These are phyloP conservation scores for Microcebus lehilahytsara DNA, from an alignment of 2,113 vertebrate genomes.

Conservation along the genomic window DNA sequence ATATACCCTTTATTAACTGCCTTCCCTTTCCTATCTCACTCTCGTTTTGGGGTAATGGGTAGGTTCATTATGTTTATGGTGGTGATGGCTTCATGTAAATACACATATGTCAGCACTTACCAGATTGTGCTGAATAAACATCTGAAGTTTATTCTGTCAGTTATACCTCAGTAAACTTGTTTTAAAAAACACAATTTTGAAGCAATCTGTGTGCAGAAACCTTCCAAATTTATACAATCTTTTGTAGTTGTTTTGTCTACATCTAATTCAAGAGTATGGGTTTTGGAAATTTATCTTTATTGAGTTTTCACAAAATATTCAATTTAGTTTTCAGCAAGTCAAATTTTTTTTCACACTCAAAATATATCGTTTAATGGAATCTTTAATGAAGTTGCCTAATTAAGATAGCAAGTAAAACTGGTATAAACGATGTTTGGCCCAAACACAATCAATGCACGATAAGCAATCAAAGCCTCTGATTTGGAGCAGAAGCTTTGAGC, in stretches of 20 bases:
- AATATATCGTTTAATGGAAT: background rate
- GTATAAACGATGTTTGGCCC: background rate
- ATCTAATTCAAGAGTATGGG: background rate
- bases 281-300: background rate
- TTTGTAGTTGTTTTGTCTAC: background rate
- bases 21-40: background rate
- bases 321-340: background rate
- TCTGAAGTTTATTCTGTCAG: background rate
- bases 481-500: background rate
- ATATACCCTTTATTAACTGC: background rate
- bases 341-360: background rate
- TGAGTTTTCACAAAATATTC: background rate
- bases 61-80: background rate
- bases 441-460: background rate
- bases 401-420: background rate
- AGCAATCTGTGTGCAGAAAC: background rate
- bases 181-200: background rate
- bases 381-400: background rate
- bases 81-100: background rate
- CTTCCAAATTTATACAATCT: background rate
- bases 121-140: background rate
- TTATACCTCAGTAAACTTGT: background rate
- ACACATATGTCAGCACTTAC: background rate
- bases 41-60: background rate
- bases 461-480: background rate